These are phyloP conservation scores for Terrapene triunguis DNA, from an alignment of 2,113 vertebrate species.

Conservation along the genomic window DNA sequence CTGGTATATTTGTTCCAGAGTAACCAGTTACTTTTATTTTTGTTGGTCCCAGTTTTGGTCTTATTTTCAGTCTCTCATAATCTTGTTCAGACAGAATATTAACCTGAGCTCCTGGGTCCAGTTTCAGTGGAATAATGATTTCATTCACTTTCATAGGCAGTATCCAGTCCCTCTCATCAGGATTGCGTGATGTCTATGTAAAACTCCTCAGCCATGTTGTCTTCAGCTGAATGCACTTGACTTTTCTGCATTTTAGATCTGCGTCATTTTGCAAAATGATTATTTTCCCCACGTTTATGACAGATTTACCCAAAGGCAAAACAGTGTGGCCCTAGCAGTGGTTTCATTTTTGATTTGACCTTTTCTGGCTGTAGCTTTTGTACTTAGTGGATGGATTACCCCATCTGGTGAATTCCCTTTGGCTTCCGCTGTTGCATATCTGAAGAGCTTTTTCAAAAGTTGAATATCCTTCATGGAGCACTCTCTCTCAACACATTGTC, in stretches of 20 bases:
- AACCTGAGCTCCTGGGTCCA: background rate
- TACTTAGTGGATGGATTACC: background rate
- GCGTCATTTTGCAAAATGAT: background rate
- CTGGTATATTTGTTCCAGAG: background rate
- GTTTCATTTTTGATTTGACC: background rate
- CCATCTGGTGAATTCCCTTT: too few relatives aligned
- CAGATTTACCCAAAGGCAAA: background rate
- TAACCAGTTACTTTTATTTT: background rate
- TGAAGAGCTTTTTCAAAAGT: background rate
- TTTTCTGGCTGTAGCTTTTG: background rate
- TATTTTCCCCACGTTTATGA: background rate
- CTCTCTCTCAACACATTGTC: background rate
- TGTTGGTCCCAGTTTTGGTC: background rate
- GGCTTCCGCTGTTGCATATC: background rate
- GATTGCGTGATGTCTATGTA: background rate
- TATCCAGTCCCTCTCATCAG: background rate
- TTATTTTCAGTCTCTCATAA: background rate
- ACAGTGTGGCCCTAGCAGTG: background rate
- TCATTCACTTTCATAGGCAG: background rate
- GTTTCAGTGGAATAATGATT: background rate
- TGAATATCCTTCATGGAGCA: background rate
- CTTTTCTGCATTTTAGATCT: background rate
- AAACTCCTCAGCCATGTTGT: background rate
- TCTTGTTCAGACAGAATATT: background rate
- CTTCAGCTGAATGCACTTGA: background rate